Conservation (phyloP, 2,888 invertebrate genomes). For the Agapetus fuscipes region DNA sequence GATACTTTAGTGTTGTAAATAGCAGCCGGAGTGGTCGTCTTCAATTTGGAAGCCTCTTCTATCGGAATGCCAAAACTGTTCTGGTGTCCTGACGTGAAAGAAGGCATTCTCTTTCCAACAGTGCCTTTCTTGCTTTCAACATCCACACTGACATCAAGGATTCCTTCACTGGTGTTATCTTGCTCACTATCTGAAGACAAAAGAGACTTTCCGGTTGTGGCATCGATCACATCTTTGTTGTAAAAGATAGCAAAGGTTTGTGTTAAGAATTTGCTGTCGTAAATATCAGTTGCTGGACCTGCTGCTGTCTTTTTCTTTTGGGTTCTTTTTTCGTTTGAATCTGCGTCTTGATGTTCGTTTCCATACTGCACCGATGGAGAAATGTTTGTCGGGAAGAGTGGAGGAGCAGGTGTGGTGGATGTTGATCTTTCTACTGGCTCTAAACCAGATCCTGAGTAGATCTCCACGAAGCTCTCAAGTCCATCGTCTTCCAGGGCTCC, state of each 20-base stretch:
- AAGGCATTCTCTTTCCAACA: slow-evolving; percentile 20
- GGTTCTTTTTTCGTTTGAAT: slow-evolving; percentile 25
- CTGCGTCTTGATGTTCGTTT: slow-evolving; percentile 38
- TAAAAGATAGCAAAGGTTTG: slow-evolving; percentile 22
- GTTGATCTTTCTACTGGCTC: slow-evolving; percentile 4
- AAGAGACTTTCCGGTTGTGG: slow-evolving; percentile 9
- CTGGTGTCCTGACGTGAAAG: slow-evolving; percentile 53
- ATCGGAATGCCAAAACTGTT: slow-evolving; percentile 53
- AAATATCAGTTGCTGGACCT: slow-evolving; percentile 24
- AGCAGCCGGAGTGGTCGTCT: slow-evolving; percentile 41
- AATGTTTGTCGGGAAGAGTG: slow-evolving; percentile 38
- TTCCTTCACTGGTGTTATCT: slow-evolving; percentile 22
- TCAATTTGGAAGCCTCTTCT: slow-evolving; percentile 48
- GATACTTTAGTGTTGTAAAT: slow-evolving; percentile 47
- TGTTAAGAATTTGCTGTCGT: slow-evolving; percentile 29
- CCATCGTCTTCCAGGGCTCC: slow-evolving; percentile 13
- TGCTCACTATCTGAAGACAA: slow-evolving; percentile 11
- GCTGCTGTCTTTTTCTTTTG: slow-evolving; percentile 9
- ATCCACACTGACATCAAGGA: slow-evolving; percentile 4
- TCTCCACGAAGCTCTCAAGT: slow-evolving; percentile 13
- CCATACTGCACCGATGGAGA: slow-evolving; percentile 45
- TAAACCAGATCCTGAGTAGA: slow-evolving; percentile 9
- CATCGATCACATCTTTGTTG: slow-evolving; percentile 13
- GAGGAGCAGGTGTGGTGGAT: slow-evolving; percentile 23
- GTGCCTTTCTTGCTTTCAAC: slow-evolving; percentile 1